Conservation (phyloP, 1,140 invertebrate genomes). For the Asbolus verrucosus region DNA sequence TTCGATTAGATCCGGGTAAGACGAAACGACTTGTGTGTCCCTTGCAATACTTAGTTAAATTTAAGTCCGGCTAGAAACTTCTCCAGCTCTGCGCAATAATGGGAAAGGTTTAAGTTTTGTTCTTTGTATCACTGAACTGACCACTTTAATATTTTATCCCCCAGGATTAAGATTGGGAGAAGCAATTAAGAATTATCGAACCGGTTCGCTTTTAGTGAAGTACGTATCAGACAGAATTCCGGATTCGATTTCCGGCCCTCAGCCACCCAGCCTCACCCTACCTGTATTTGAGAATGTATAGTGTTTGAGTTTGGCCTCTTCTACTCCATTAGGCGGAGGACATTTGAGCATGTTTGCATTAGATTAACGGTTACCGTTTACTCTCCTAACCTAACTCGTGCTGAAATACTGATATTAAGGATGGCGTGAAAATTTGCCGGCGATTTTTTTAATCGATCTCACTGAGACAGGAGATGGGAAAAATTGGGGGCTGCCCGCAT, state of each 20-base stretch:
- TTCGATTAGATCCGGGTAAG: background rate
- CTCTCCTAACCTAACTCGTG: constrained; percentile 2
- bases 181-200: constrained; percentile 47
- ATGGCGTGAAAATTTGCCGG: no score
- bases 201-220: constrained; percentile 40
- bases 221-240: constrained; percentile 42
- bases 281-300: constrained; percentile 36
- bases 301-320: constrained; percentile 41
- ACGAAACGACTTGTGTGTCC: background rate
- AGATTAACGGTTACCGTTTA: constrained; percentile 35
- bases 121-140: constrained; percentile 23
- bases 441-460: constrained; percentile 13
- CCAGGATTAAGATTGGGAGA: constrained; percentile 44
- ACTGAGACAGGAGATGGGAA: constrained; percentile 1
- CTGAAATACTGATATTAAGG: background rate
- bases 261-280: constrained; percentile 1
- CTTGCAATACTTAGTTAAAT: constrained; percentile 2
- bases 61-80: background rate
- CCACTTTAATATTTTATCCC: constrained; percentile 44
- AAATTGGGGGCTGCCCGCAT: constrained; percentile 10
- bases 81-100: constrained; percentile 25
- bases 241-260: constrained; percentile 41
- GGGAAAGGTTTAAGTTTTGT: constrained; percentile 25
- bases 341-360: constrained; percentile 33
- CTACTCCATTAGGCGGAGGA: constrained; percentile 37